Evolutionary conservation across 2,888 invertebrate genomes (phyloP).

Genomic region (Rotaria macrura): DNA sequence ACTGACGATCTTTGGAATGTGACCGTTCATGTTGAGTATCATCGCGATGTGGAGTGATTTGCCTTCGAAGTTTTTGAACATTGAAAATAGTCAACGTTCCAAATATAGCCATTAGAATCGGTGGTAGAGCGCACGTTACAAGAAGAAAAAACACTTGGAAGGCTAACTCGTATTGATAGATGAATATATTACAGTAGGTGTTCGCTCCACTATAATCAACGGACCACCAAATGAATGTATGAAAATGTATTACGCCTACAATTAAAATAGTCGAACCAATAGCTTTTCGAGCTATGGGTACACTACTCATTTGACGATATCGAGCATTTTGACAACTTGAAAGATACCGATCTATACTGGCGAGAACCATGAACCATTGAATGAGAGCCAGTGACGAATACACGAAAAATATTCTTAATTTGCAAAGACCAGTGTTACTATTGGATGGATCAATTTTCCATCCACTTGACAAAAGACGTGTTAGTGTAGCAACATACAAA

Average conservation of each 20-base stretch:
- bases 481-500: neutral
- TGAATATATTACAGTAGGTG: neutral
- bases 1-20: neutral
- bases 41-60: neutral
- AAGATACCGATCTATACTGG: neutral
- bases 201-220: no score
- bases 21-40: neutral
- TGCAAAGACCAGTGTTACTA: neutral
- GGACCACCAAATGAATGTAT: no score
- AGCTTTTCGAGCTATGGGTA: neutral
- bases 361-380: neutral
- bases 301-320: neutral
- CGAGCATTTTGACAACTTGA: neutral
- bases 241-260: no score
- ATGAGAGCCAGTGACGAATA: neutral
- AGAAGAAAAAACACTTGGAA: neutral
- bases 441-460: neutral
- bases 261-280: neutral
- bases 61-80: neutral
- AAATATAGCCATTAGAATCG: neutral
- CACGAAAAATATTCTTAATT: neutral
- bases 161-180: neutral
- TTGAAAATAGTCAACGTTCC: neutral
- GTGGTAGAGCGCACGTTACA: neutral
- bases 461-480: neutral